A percentile compares a stretch with the other conserved stretches of the same genome.
These are phyloP conservation scores for Nasonia vitripennis DNA, from an alignment of 1,140 invertebrate species.

Conservation along the genomic window DNA sequence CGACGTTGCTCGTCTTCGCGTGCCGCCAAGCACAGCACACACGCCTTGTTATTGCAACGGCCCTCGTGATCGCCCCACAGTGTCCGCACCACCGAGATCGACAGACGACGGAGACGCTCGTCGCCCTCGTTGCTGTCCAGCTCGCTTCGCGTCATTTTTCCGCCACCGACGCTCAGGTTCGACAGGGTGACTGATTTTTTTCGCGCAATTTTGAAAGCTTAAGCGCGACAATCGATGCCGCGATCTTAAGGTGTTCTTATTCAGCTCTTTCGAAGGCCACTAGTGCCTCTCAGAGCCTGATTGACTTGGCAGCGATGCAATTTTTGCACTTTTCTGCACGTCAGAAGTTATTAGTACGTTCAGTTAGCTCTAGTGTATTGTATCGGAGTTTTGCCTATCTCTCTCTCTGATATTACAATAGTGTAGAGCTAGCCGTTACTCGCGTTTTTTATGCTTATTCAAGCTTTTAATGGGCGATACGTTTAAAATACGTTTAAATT, in stretches of 20 bases:
- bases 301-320: background rate
- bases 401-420: background rate
- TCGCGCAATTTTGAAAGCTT: background rate
- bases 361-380: too few relatives aligned
- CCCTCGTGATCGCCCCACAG: constrained; percentile 49
- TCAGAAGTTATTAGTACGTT: background rate
- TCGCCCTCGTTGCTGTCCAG: constrained; percentile 43
- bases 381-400: too few relatives aligned
- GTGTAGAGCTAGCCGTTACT: background rate
- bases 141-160: constrained; percentile 46
- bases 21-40: constrained; percentile 36
- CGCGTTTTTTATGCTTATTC: background rate
- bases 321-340: background rate
- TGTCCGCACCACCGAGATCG: constrained; percentile 47
- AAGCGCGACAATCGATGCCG: background rate
- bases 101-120: constrained; percentile 37
- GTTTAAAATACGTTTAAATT: too few relatives aligned
- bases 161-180: constrained; percentile 1
- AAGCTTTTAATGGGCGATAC: too few relatives aligned
- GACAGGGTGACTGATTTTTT: background rate
- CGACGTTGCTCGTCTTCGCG: constrained; percentile 31
- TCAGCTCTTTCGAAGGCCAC: background rate
- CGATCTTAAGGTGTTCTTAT: background rate
- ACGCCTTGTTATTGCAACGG: constrained; percentile 33
- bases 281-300: background rate